Conservation (phyloP, 2,888 invertebrate genomes). For the Pterobdella sp. region DNA sequence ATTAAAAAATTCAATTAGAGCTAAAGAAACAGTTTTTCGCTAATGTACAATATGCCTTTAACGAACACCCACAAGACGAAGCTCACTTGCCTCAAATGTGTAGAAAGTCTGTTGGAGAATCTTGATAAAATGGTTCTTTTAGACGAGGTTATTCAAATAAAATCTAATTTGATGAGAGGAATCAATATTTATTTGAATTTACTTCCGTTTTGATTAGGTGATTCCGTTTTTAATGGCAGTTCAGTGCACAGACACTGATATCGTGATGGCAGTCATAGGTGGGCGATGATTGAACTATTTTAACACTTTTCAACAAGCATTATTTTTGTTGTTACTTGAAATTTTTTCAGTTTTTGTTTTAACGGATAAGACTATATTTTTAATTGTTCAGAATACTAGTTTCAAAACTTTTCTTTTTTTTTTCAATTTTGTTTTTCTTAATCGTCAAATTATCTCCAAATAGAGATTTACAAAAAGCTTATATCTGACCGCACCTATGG, state of each 20-base stretch:
- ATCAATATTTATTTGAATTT: too few relatives aligned
- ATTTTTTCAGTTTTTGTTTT: too few relatives aligned
- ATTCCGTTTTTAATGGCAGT: constrained; percentile 78
- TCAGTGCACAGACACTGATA: constrained; percentile 76
- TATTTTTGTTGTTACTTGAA: too few relatives aligned
- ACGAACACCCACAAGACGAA: constrained; percentile 48
- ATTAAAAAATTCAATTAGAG: too few relatives aligned
- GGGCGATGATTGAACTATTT: constrained; percentile 48
- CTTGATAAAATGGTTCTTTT: constrained; percentile 79
- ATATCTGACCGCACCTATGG: constrained; percentile 82
- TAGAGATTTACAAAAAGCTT: constrained; percentile 84
- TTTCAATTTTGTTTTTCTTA: not conserved
- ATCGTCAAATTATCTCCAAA: not conserved
- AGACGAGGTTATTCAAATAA: constrained; percentile 66
- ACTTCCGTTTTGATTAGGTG: too few relatives aligned
- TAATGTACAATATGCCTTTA: too few relatives aligned
- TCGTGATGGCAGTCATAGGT: constrained; percentile 83
- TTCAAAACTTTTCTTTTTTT: not conserved
- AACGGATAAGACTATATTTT: too few relatives aligned
- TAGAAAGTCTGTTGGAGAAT: constrained; percentile 71
- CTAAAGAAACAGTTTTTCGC: too few relatives aligned
- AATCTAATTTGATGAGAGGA: too few relatives aligned
- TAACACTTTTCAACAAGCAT: not conserved
- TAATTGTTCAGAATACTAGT: not conserved
- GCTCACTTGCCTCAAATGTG: constrained; percentile 51